Conservation (phyloP, 2,888 invertebrate species). For the Euplagia quadripunctaria region DNA sequence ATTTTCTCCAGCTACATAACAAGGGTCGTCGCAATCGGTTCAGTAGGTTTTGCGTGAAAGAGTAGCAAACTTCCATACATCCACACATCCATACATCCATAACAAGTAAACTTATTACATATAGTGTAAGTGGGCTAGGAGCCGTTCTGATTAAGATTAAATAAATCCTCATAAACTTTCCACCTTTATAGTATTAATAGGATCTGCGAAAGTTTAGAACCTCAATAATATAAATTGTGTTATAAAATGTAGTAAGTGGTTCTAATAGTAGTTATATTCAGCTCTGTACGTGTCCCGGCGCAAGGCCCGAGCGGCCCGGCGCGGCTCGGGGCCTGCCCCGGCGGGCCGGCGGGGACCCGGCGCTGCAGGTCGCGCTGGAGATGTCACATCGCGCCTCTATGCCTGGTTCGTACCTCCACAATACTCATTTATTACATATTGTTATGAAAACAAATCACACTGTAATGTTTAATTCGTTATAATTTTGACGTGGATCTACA, state of each 20-base stretch:
- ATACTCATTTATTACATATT: neutral
- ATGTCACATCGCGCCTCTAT: conserved; percentile 64
- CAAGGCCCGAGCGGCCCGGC: conserved; percentile 29
- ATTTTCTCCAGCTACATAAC: no score
- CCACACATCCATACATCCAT: no score
- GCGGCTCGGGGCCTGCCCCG: conserved; percentile 35
- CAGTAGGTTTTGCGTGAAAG: no score
- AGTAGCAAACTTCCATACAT: no score
- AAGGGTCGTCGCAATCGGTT: no score
- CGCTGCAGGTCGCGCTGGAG: conserved; percentile 58
- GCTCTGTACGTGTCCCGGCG: conserved; percentile 36
- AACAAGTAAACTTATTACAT: no score
- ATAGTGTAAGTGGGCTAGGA: no score
- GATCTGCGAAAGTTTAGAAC: no score
- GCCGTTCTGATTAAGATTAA: no score
- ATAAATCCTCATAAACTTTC: no score
- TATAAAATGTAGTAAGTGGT: neutral
- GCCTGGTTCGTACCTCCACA: conserved; percentile 48
- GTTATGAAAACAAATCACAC: neutral
- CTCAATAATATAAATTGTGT: neutral
- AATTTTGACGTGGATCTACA: no score
- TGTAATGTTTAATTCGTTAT: neutral
- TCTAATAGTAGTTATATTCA: neutral
- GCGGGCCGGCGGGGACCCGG: conserved; percentile 36
- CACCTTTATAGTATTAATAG: no score